These are phyloP conservation scores for Parasteatoda lunata DNA, from an alignment of 2,888 invertebrate genomes.

Conservation along the genomic window DNA sequence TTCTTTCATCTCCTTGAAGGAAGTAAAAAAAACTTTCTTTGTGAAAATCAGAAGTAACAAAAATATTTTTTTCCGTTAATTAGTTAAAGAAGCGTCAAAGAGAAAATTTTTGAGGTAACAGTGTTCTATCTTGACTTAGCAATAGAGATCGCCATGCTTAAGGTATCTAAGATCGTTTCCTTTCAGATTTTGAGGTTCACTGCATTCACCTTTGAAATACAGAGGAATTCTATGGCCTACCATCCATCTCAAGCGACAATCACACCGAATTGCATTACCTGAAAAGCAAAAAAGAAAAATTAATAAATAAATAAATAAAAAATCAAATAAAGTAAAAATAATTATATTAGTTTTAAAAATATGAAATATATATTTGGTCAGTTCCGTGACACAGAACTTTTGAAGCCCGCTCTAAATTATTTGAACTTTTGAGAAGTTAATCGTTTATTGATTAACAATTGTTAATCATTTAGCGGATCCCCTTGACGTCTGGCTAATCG, in stretches of 20 bases:
- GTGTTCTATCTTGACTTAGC: slow-evolving; percentile 3
- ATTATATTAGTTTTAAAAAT: background rate
- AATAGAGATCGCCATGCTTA: background rate
- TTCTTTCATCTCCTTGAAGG: too few relatives aligned
- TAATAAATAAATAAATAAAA: background rate
- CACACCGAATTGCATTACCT: slow-evolving; percentile 43
- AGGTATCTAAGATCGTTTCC: slow-evolving; percentile 4
- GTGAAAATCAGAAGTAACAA: too few relatives aligned
- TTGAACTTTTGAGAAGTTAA: too few relatives aligned
- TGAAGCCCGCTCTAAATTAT: background rate
- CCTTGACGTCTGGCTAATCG: too few relatives aligned
- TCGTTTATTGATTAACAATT: too few relatives aligned
- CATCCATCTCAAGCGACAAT: slow-evolving; percentile 48
- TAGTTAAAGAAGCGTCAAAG: too few relatives aligned
- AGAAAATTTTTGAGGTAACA: too few relatives aligned
- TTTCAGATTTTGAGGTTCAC: slow-evolving; percentile 16
- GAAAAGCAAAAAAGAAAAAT: background rate
- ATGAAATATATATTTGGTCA: background rate
- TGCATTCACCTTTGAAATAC: slow-evolving; percentile 12
- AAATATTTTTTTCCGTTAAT: too few relatives aligned
- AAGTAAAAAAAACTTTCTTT: too few relatives aligned
- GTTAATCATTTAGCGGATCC: too few relatives aligned
- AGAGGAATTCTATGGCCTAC: slow-evolving; percentile 5
- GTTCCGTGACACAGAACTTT: background rate
- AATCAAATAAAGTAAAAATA: background rate